Base-by-base conservation (phyloP, 1,140 invertebrate genomes). In the Pectinophora gossypiella region DNA sequence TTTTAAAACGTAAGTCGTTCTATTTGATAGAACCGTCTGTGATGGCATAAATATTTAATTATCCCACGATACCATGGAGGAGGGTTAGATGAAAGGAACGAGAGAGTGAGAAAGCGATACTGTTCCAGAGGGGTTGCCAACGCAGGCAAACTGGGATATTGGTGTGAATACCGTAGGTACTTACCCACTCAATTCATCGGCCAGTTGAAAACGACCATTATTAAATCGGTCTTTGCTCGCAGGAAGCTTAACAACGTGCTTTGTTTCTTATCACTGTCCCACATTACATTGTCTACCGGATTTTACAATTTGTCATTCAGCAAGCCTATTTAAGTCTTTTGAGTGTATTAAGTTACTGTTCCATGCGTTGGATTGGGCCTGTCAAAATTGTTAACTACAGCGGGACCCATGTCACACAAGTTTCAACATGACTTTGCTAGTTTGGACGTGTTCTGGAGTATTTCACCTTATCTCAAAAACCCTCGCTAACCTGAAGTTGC, bases 31-130 rank as follows among this genome's bases (percentile, higher is more conserved):
- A 32, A 32, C 27, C 56, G 67, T 75, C 58, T 76, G 62, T 66
- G 69, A 82, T 74, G 74, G 82, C 64, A 78, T 86, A 80, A 85
- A 86, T 85, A 85, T 86, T 86, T 84, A 83, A 86, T 86, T 86
- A 83, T 83, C 72, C 68, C 77, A 84, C 76, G 72, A 72, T 74
- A 51, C 68, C 58, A 70, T 69, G 66, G 63, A 64, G 59, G 64
- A 73, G 76, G 83, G 77, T 75, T 72, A 65, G 58, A 64, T 56
- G 43, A 45, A 47, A n/a, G n/a, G n/a, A n/a, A 52, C 73, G 69
- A 57, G 70, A 54, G 67, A 67, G 63, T 65, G 66, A 63, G 76
- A 71, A 35, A 19, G 53, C n/a, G 27, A 51, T 54, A 54, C 53
- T 35, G 49, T 57, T 63, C 54, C 44, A 68, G 71, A 78, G 78